Conservation (phyloP, 2,888 invertebrate genomes). For the Sepiola atlantica region DNA sequence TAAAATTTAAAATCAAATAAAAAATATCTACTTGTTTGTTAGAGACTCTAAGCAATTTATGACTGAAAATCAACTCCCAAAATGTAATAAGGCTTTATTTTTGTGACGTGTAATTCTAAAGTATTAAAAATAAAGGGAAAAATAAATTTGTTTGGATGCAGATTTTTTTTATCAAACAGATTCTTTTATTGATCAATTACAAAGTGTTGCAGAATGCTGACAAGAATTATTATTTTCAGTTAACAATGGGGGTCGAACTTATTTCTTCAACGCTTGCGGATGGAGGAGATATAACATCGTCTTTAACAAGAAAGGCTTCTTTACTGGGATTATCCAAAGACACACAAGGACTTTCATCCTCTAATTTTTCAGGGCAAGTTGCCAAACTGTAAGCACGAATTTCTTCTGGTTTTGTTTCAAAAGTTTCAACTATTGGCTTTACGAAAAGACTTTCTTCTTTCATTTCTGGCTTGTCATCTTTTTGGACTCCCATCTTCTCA, state of each 20-base stretch:
- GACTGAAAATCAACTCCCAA: too few relatives aligned
- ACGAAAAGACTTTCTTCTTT: background rate
- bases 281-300: background rate
- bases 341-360: background rate
- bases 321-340: background rate
- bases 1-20: too few relatives aligned
- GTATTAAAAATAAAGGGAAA: too few relatives aligned
- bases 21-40: too few relatives aligned
- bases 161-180: background rate
- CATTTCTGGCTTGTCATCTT: background rate
- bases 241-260: background rate
- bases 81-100: too few relatives aligned
- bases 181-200: background rate
- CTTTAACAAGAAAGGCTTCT: background rate
- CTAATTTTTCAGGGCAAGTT: background rate
- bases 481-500: background rate
- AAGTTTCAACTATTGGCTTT: too few relatives aligned
- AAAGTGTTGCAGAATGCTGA: background rate
- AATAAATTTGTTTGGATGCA: too few relatives aligned
- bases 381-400: background rate
- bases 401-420: background rate
- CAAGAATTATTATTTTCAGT: background rate
- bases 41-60: too few relatives aligned
- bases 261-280: background rate
- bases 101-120: too few relatives aligned